Conservation (phyloP, 1,140 invertebrate genomes). For the Drosophila lowei region DNA sequence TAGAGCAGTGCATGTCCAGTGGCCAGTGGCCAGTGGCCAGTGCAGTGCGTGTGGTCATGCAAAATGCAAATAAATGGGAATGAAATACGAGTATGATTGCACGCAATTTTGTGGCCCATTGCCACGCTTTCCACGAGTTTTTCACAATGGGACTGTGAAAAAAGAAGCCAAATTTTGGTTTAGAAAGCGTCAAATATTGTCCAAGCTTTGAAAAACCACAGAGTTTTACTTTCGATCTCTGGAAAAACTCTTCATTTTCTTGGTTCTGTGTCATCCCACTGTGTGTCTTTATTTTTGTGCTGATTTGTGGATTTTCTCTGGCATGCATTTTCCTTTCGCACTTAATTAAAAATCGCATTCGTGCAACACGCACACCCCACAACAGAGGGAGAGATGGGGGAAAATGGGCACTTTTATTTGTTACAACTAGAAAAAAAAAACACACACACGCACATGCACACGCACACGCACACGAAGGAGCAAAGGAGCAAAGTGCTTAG, state of each 20-base stretch:
- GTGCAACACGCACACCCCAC: slow-evolving; percentile 54
- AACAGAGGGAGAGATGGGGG: slow-evolving; percentile 1
- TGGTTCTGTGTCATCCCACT: not conserved
- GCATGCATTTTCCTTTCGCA: slow-evolving; percentile 40
- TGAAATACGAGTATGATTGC: slow-evolving; percentile 10
- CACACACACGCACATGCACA: no score
- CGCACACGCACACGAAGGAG: not conserved
- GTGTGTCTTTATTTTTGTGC: slow-evolving; percentile 5
- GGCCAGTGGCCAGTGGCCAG: not conserved
- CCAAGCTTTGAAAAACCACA: not conserved
- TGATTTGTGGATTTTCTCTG: slow-evolving; percentile 24
- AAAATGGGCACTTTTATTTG: slow-evolving; percentile 35
- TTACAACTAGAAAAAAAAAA: slow-evolving; percentile 26
- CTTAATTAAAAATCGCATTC: slow-evolving; percentile 69
- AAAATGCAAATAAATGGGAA: slow-evolving; percentile 34
- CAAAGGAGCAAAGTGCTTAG: not conserved
- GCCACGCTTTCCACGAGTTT: not conserved
- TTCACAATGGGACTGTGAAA: not conserved
- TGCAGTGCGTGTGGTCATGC: slow-evolving; percentile 35
- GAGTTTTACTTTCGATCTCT: not conserved
- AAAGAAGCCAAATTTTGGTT: not conserved
- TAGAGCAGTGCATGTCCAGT: no score
- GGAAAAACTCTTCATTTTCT: no score
- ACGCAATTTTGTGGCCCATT: slow-evolving; percentile 16
- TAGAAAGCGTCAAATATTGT: not conserved